These are phyloP conservation scores for Python bivittatus DNA, from an alignment of 2,113 vertebrate genomes.

Conservation along the genomic window DNA sequence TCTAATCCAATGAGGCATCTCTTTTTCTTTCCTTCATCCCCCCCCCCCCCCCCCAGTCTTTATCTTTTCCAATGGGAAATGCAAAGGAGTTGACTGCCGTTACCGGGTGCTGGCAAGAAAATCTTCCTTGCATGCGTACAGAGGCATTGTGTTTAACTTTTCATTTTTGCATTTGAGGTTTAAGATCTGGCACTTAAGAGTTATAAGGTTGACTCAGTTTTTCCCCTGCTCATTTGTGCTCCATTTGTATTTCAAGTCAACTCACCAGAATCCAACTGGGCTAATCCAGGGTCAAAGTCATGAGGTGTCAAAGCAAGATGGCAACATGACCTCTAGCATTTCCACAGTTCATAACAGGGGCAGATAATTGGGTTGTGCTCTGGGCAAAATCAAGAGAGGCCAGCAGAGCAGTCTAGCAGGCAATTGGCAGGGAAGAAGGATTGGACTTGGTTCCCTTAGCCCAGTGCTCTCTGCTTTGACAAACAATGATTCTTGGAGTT, in stretches of 20 bases:
- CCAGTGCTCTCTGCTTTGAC: too few species aligned
- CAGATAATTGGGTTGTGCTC: background rate
- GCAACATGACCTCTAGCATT: background rate
- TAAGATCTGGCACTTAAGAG: background rate
- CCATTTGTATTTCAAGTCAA: background rate
- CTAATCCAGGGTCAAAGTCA: background rate
- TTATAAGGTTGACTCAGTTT: background rate
- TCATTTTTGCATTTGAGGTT: background rate
- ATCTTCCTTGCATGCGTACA: background rate
- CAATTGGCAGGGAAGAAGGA: background rate
- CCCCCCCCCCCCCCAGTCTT: background rate
- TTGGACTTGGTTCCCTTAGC: too few species aligned
- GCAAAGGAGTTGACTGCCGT: background rate
- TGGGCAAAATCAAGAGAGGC: too few species aligned
- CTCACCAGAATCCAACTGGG: background rate
- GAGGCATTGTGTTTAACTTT: background rate
- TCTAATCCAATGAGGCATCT: background rate
- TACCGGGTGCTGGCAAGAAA: background rate
- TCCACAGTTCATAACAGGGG: too few species aligned
- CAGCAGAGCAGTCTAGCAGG: background rate
- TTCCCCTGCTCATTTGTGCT: background rate
- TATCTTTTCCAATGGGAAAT: background rate
- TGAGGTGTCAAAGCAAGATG: background rate
- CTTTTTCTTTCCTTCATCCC: background rate
- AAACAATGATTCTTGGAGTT: too few species aligned